phyloP scores from a whole-genome alignment of 2,113 vertebrate species.

The Myxocyprinus asiaticus region DNA sequence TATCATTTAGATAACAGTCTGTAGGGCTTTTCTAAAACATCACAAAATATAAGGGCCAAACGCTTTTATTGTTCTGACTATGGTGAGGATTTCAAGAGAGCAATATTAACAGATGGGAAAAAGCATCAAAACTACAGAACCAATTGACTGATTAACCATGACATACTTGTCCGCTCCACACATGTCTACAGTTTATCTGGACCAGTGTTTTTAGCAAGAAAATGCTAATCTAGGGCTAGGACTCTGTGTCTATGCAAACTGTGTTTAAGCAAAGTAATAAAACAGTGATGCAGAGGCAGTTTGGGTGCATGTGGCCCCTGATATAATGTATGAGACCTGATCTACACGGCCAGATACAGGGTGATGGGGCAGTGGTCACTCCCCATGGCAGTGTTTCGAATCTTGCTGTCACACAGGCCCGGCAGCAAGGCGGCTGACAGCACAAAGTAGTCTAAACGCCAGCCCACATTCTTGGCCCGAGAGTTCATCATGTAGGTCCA shows the following conservation, averaged over 20 bases:
- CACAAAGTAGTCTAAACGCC: slow-evolving; percentile 90
- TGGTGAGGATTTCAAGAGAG: background rate
- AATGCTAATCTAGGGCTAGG: slow-evolving; percentile 7
- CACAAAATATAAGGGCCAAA: background rate
- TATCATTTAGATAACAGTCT: background rate
- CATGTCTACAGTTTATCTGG: background rate
- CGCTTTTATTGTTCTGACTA: background rate
- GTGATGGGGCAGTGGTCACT: slow-evolving; percentile 93
- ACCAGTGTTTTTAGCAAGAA: background rate
- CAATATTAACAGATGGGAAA: background rate
- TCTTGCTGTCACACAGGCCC: slow-evolving; percentile 86
- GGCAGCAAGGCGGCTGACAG: slow-evolving; percentile 79
- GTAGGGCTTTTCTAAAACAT: background rate
- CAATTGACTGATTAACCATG: no score
- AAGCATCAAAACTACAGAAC: background rate
- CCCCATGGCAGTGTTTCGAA: slow-evolving; percentile 82
- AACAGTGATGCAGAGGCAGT: background rate
- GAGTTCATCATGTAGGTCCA: slow-evolving; percentile 95
- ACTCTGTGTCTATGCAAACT: background rate
- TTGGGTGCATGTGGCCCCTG: no score
- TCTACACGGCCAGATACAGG: slow-evolving; percentile 77
- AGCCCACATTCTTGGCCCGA: slow-evolving; percentile 87
- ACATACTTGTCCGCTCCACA: no score
- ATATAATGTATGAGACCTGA: background rate
- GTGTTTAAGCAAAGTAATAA: background rate